A percentile compares a stretch with the other conserved stretches of the same genome.
Evolutionary conservation across 1,140 invertebrate genomes (phyloP).

Genomic region (Monomorium pharaonis): DNA sequence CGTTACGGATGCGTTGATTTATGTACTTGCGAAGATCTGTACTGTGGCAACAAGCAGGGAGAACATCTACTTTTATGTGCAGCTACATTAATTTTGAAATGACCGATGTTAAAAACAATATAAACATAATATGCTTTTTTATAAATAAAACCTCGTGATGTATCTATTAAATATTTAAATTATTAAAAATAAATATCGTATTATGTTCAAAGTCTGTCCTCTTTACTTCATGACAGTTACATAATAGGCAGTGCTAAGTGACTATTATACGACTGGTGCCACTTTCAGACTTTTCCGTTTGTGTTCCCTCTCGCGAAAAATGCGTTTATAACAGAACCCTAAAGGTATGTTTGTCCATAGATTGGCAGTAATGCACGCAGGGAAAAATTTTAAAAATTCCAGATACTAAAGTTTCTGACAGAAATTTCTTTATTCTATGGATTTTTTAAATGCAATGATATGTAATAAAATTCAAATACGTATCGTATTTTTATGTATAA

Average conservation of each 20-base stretch:
- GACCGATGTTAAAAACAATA: neutral
- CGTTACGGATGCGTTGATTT: constrained; percentile 22
- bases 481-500: neutral
- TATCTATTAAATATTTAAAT: too few relatives aligned
- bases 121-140: neutral
- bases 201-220: constrained; percentile 52
- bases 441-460: neutral
- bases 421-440: too few relatives aligned
- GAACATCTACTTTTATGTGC: neutral
- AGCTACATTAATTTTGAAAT: neutral
- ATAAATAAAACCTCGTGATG: neutral
- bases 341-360: constrained; percentile 58
- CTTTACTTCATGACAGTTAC: constrained; percentile 60
- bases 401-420: neutral
- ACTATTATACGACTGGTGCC: constrained; percentile 68
- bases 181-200: neutral
- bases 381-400: constrained; percentile 22
- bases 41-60: neutral
- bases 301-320: constrained; percentile 63
- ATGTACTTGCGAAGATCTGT: neutral
- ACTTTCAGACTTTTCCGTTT: constrained; percentile 66
- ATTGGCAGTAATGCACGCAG: constrained; percentile 1
- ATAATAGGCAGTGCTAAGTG: constrained; percentile 65
- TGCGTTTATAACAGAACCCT: constrained; percentile 56
- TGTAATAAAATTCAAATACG: neutral